phyloP scores from a whole-genome alignment of 2,113 vertebrate species.

The Corythornis madagascariensis region DNA sequence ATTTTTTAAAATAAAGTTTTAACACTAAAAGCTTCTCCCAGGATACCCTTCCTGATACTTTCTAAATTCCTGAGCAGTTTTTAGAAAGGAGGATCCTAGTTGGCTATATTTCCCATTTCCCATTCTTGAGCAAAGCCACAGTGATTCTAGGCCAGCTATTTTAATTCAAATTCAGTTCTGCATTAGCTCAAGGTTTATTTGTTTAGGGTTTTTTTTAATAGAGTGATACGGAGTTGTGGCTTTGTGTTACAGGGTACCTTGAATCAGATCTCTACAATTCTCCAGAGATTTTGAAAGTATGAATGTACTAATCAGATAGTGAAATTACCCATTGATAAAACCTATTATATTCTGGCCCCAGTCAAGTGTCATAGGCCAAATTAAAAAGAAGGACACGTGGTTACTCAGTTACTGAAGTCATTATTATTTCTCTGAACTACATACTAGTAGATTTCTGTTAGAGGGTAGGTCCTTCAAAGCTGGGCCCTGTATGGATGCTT shows the following conservation, averaged over 20 bases:
- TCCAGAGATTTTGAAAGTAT: neutral
- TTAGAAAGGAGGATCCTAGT: neutral
- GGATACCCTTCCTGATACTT: neutral
- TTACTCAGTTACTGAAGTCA: neutral
- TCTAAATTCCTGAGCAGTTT: neutral
- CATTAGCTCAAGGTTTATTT: neutral
- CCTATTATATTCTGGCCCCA: neutral
- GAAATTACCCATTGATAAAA: neutral
- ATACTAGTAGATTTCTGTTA: neutral
- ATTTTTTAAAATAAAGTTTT: neutral
- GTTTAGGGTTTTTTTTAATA: neutral
- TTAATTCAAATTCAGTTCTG: neutral
- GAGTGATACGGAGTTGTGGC: neutral
- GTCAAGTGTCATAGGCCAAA: neutral
- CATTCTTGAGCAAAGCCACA: neutral
- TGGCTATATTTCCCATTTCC: neutral
- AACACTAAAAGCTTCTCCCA: neutral
- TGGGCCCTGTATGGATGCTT: neutral
- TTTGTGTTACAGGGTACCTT: neutral
- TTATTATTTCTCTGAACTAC: neutral
- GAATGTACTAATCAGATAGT: neutral
- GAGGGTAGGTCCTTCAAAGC: fast-evolving
- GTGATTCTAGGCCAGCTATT: neutral
- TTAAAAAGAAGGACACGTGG: neutral
- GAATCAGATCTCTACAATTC: neutral